These are phyloP conservation scores for Cyclargus thomasi DNA, from an alignment of 1,140 invertebrate genomes.

Conservation along the genomic window DNA sequence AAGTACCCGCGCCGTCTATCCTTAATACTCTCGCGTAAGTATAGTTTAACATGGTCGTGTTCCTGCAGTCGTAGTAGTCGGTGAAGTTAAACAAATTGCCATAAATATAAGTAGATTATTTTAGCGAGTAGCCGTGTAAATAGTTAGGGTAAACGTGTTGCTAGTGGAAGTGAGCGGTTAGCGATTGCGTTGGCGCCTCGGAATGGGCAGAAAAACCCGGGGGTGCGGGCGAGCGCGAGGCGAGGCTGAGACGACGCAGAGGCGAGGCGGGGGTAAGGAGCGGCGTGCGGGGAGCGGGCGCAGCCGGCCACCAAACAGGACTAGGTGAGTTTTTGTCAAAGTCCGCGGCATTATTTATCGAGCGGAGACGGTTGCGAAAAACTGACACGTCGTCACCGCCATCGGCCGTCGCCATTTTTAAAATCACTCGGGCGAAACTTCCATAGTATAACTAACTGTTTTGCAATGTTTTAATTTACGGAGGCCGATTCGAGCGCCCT, in stretches of 20 bases:
- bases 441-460: slow-evolving; percentile 55
- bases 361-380: slow-evolving; percentile 72
- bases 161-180: slow-evolving; percentile 60
- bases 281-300: slow-evolving; percentile 40
- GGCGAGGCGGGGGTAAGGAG: slow-evolving; percentile 25
- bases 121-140: slow-evolving; percentile 67
- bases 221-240: slow-evolving; percentile 39
- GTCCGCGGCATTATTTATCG: slow-evolving; percentile 72
- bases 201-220: slow-evolving; percentile 65
- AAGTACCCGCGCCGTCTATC: slow-evolving; percentile 66
- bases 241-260: slow-evolving; percentile 18
- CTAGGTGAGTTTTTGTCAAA: slow-evolving; percentile 74
- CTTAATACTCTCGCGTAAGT: slow-evolving; percentile 71
- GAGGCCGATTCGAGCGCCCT: slow-evolving; percentile 42
- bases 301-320: slow-evolving; percentile 66
- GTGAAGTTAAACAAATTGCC: slow-evolving; percentile 74
- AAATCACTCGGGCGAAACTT: slow-evolving; percentile 61
- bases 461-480: slow-evolving; percentile 71
- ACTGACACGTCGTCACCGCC: slow-evolving; percentile 64
- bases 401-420: slow-evolving; percentile 66
- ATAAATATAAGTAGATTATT: slow-evolving; percentile 73
- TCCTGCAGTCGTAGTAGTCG: slow-evolving; percentile 72
- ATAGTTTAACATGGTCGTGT: slow-evolving; percentile 73
- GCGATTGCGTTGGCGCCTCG: slow-evolving; percentile 59
- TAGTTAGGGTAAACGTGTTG: slow-evolving; percentile 57